Base-by-base conservation (phyloP, 2,797 vertebrate genomes). In the Spinus olivaceus region DNA sequence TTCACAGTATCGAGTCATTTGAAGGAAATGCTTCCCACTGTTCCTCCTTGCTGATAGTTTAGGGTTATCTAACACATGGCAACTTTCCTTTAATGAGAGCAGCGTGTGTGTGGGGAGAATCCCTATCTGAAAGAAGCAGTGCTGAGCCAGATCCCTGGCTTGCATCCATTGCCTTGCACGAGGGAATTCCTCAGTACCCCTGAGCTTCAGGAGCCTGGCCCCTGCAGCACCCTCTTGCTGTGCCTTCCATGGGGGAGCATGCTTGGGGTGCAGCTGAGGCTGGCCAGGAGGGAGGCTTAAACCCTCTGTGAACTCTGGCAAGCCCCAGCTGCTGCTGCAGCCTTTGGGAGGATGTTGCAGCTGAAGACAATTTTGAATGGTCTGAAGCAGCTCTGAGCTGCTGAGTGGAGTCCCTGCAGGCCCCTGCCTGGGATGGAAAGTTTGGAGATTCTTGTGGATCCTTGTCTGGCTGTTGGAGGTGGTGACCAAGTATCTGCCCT, bases 271-370 rank as follows among this genome's bases (percentile, higher is more conserved):
- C 13, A 8, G 39, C 65, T 27, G 69, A 35, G 49, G 49, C 28
- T 0, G 4, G 32, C 53, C 60, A 64, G 78, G 60, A 88, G 57
- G 46, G 57, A 28, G 33, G 2, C 35, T 39, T 11, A 47, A 51
- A 66, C 24, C 5, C 1, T 69, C 57, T 47, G 61, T 89, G 87
- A 89, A 63, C 79, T 70, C 63, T 92, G 85, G 76, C 91, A 90
- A 76, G 32, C 49, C 81, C 76, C 72, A 72, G 9, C 57, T 69
- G 76, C 81, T 35, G 50, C 44, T 78, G 59, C 11, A 65, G 72
- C 79, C 57, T 65, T 71, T 61, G 81, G 61, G 94, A 94, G 47
- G 59, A 42, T 69, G 50, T 32, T 92, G 88, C 60, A 89, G 86
- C 78, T 90, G 61, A 81, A 78, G 1, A 8, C 28, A 20, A 17